phyloP scores from a whole-genome alignment of 2,113 vertebrate genomes.

The Chaetops frenatus region DNA sequence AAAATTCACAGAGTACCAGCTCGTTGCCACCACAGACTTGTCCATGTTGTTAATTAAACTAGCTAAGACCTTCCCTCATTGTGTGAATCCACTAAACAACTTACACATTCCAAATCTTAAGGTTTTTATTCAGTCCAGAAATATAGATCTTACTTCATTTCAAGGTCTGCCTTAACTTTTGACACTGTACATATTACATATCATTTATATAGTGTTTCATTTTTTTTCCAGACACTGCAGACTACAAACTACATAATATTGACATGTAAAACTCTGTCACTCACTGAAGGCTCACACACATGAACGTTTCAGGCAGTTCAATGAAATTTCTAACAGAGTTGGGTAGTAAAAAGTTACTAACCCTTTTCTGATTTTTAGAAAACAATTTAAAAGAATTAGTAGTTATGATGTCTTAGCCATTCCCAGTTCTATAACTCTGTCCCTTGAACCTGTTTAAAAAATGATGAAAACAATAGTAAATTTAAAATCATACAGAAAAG shows the following conservation, averaged over 20 bases:
- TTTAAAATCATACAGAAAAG: constrained; percentile 67
- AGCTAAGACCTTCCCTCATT: constrained; percentile 59
- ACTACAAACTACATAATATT: constrained; percentile 76
- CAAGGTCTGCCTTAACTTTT: constrained; percentile 71
- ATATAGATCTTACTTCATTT: constrained; percentile 72
- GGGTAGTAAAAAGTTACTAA: constrained; percentile 72
- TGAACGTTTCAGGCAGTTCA: constrained; percentile 76
- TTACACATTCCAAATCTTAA: constrained; percentile 66
- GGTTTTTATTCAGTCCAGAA: constrained; percentile 74
- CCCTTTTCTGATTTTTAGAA: constrained; percentile 75
- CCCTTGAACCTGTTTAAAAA: constrained; percentile 81
- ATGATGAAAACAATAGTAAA: constrained; percentile 70
- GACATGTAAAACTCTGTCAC: constrained; percentile 73
- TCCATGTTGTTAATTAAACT: constrained; percentile 58
- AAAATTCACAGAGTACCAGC: constrained; percentile 57
- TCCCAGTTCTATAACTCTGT: constrained; percentile 80
- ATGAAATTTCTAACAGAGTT: constrained; percentile 72
- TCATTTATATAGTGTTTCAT: constrained; percentile 74
- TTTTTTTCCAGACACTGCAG: constrained; percentile 75
- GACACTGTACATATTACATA: constrained; percentile 76
- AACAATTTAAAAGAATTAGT: constrained; percentile 75
- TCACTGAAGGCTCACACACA: constrained; percentile 76
- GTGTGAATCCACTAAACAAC: constrained; percentile 67
- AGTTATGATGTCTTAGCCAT: constrained; percentile 80
- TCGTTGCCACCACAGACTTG: constrained; percentile 38